Percentiles rank a stretch among this genome's conserved stretches.
phyloP scores from a whole-genome alignment of 1,140 invertebrate species.

The Planococcus citri region DNA sequence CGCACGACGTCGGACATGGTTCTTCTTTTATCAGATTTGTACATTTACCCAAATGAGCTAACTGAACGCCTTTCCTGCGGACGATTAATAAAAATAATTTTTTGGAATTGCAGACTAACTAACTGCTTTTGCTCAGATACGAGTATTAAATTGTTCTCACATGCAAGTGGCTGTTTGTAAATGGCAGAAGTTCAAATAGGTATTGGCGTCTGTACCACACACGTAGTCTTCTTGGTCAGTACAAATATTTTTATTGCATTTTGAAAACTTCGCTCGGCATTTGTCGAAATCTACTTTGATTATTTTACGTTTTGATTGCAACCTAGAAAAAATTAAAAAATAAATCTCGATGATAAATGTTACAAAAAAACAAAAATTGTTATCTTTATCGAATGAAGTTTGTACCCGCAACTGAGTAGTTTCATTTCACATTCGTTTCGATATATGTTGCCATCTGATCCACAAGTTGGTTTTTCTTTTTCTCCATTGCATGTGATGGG shows the following conservation, averaged over 20 bases:
- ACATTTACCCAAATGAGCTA: conserved; percentile 75
- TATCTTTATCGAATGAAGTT: neutral
- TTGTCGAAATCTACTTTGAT: conserved; percentile 59
- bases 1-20: conserved; percentile 57
- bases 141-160: no score
- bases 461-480: conserved; percentile 58
- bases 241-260: conserved; percentile 55
- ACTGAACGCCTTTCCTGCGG: conserved; percentile 62
- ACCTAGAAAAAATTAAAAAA: neutral
- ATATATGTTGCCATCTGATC: conserved; percentile 77
- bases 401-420: conserved; percentile 79
- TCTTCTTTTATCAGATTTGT: conserved; percentile 56
- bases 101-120: no score
- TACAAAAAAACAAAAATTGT: neutral
- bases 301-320: conserved; percentile 42
- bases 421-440: conserved; percentile 78
- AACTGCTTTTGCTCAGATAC: no score
- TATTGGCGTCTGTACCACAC: conserved; percentile 70
- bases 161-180: conserved; percentile 68
- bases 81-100: no score
- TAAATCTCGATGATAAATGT: neutral
- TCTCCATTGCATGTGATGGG: conserved; percentile 54
- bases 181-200: conserved; percentile 66
- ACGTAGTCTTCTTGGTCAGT: conserved; percentile 53
- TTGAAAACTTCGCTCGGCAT: conserved; percentile 53